Evolutionary conservation across 2,888 invertebrate species (phyloP).

Genomic region (Liposcelis brunnea): DNA sequence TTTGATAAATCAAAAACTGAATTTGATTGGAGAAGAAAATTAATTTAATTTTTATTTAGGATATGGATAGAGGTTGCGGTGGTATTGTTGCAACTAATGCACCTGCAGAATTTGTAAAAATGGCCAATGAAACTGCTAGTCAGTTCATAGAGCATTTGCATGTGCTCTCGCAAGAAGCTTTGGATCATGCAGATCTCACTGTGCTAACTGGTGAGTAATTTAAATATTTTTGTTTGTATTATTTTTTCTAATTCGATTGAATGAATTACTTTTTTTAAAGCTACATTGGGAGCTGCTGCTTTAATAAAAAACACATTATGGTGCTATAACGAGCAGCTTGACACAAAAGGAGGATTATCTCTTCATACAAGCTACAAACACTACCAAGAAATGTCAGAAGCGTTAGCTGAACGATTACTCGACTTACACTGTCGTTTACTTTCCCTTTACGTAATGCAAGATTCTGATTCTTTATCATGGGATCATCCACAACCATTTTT

Average conservation of each 20-base stretch:
- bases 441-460: constrained; percentile 63
- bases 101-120: constrained; percentile 54
- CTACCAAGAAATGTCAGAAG: constrained; percentile 68
- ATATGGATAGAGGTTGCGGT: constrained; percentile 24
- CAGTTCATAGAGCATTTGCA: constrained; percentile 61
- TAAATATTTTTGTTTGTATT: neutral
- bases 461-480: constrained; percentile 62
- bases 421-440: constrained; percentile 64
- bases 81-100: constrained; percentile 57
- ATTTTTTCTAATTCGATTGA: too few species aligned
- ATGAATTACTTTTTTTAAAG: neutral
- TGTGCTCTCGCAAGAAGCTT: constrained; percentile 59
- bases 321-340: constrained; percentile 50
- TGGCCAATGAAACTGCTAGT: constrained; percentile 52
- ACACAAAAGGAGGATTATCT: constrained; percentile 27
- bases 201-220: constrained; percentile 27
- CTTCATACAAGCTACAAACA: constrained; percentile 45
- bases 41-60: neutral
- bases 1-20: too few species aligned
- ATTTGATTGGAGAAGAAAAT: constrained; percentile 22
- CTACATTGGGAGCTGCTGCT: constrained; percentile 60
- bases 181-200: constrained; percentile 68
- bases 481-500: constrained; percentile 44
- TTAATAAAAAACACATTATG: constrained; percentile 59
- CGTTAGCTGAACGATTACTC: constrained; percentile 60